A percentile compares a stretch with the other conserved stretches of the same genome.
These are phyloP conservation scores for Seriola rivoliana DNA, from an alignment of 2,113 vertebrate genomes.

Conservation along the genomic window DNA sequence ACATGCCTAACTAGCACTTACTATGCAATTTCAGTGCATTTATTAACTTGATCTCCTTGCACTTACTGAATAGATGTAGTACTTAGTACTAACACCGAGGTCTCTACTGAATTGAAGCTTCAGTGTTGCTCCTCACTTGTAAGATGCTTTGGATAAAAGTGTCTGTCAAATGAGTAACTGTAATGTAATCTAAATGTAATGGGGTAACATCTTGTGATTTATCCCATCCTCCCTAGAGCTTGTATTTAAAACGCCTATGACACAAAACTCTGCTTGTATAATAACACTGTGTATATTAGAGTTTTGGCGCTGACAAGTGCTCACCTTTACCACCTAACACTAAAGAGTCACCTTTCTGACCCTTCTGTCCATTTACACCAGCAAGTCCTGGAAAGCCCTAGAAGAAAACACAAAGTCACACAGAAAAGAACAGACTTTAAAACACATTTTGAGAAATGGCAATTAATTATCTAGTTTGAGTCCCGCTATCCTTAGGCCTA, in stretches of 20 bases:
- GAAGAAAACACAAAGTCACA: conserved; percentile 9
- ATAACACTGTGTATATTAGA: not conserved
- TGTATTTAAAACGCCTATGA: not conserved
- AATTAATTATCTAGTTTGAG: not conserved
- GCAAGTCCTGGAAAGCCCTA: conserved; percentile 62
- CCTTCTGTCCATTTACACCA: conserved; percentile 69
- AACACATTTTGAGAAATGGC: not conserved
- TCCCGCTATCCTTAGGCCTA: conserved; percentile 23
- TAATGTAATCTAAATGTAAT: not conserved
- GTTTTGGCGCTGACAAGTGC: not conserved
- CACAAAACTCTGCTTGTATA: not conserved
- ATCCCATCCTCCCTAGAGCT: not conserved
- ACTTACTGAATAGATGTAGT: too few relatives aligned
- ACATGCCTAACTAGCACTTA: too few relatives aligned
- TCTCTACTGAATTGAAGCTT: too few relatives aligned
- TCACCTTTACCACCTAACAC: conserved; percentile 51
- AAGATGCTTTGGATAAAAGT: too few relatives aligned
- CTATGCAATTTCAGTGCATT: too few relatives aligned
- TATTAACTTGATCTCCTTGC: too few relatives aligned
- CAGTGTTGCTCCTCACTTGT: too few relatives aligned
- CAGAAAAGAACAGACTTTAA: not conserved
- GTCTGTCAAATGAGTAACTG: too few relatives aligned
- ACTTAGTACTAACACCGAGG: too few relatives aligned
- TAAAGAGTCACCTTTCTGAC: conserved; percentile 69
- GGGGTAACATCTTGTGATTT: not conserved